Evolutionary conservation across 2,888 invertebrate species (phyloP).

Genomic region (Endotricha flammealis): DNA sequence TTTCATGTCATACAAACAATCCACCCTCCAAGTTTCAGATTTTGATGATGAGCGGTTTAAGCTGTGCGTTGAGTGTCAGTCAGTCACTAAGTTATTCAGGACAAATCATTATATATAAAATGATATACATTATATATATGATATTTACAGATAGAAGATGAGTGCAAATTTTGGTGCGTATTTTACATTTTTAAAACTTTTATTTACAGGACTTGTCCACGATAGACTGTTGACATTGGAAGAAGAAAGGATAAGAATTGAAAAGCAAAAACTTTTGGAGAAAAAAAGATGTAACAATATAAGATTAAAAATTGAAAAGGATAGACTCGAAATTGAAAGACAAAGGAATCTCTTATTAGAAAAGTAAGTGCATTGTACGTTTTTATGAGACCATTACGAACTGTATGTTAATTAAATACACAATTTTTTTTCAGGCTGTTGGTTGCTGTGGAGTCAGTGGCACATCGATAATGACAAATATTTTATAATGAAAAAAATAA

Average conservation of each 20-base stretch:
- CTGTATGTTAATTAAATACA: conserved; percentile 1
- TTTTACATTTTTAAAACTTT: too few relatives aligned
- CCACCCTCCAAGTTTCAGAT: too few relatives aligned
- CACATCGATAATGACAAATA: conserved; percentile 21
- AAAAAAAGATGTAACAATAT: conserved; percentile 55
- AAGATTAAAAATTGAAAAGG: conserved; percentile 50
- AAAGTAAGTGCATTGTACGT: conserved; percentile 33
- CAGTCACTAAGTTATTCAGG: too few relatives aligned
- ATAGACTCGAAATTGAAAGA: conserved; percentile 49
- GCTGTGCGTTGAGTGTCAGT: too few relatives aligned
- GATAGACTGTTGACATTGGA: conserved; percentile 48
- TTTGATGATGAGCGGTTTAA: too few relatives aligned
- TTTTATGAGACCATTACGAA: background rate
- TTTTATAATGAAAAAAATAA: conserved; percentile 8
- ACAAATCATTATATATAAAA: too few relatives aligned
- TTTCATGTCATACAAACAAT: too few relatives aligned
- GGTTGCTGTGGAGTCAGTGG: conserved; percentile 46
- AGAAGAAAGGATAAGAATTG: conserved; percentile 51
- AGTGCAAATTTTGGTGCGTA: too few relatives aligned
- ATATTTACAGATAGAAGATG: too few relatives aligned
- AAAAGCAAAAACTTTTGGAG: conserved; percentile 52
- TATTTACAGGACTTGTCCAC: conserved; percentile 39
- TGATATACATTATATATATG: too few relatives aligned
- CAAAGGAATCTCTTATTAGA: conserved; percentile 49
- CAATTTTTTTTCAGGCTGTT: conserved; percentile 38